These are phyloP conservation scores for Xestia sexstrigata DNA, from an alignment of 2,888 invertebrate species.

Conservation along the genomic window DNA sequence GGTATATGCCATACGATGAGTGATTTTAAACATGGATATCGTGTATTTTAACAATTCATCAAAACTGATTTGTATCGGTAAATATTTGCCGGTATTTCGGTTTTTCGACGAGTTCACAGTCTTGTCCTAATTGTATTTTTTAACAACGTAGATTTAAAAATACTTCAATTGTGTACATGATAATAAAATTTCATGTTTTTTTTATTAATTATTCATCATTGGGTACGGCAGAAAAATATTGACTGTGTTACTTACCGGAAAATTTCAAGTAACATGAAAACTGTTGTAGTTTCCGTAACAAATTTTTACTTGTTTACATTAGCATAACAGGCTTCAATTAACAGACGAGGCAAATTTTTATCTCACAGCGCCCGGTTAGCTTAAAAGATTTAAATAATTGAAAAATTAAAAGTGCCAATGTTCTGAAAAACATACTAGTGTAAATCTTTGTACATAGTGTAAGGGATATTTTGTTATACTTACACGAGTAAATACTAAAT, in stretches of 20 bases:
- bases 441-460: conserved; percentile 5
- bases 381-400: neutral
- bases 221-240: conserved; percentile 14
- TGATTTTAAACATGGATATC: neutral
- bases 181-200: neutral
- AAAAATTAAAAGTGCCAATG: neutral
- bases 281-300: neutral
- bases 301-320: neutral
- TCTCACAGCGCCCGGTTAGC: conserved; percentile 2
- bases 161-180: neutral
- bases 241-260: conserved; percentile 16
- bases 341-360: conserved; percentile 21
- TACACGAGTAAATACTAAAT: neutral
- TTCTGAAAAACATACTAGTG: neutral
- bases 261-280: conserved; percentile 13
- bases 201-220: neutral
- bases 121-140: neutral
- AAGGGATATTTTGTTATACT: neutral
- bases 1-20: neutral
- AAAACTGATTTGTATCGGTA: neutral
- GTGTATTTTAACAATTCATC: neutral
- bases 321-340: conserved; percentile 16
- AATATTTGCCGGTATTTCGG: conserved; percentile 18
- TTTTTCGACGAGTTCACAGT: conserved; percentile 19
- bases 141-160: conserved; percentile 15